Conservation (phyloP, 1,140 invertebrate genomes). For the Artemia franciscana region DNA sequence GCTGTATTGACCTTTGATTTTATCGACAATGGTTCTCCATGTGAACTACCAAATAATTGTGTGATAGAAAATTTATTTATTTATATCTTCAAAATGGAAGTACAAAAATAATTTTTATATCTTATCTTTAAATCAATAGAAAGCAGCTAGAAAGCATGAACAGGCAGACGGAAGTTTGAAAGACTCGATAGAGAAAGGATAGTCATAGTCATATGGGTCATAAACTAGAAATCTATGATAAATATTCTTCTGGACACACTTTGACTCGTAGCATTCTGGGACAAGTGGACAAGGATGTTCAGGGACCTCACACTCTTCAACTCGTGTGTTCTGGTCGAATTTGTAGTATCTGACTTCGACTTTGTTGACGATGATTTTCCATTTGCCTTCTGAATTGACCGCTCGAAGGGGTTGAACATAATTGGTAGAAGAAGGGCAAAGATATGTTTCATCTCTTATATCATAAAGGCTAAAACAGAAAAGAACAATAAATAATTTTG, state of each 20-base stretch:
- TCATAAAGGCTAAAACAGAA: constrained; percentile 9
- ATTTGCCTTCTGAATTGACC: constrained; percentile 15
- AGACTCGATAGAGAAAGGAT: constrained; percentile 15
- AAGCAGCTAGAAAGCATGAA: constrained; percentile 13
- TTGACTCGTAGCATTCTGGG: not conserved
- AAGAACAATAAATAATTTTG: too few species aligned
- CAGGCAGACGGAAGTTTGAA: constrained; percentile 16
- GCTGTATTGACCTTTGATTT: too few species aligned
- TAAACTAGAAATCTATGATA: constrained; percentile 16
- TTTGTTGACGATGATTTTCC: constrained; percentile 17
- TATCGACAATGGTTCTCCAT: too few species aligned
- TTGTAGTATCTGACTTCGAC: constrained; percentile 15
- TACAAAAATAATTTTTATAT: too few species aligned
- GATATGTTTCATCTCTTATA: constrained; percentile 14
- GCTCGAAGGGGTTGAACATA: constrained; percentile 16
- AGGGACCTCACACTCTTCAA: constrained; percentile 14
- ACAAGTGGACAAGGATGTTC: not conserved
- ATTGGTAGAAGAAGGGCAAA: constrained; percentile 11
- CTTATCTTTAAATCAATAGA: too few species aligned
- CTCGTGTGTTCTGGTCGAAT: constrained; percentile 14
- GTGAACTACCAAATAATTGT: too few species aligned
- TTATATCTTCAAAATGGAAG: too few species aligned
- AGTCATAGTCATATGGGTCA: constrained; percentile 15
- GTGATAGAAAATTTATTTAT: too few species aligned
- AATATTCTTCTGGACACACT: constrained; percentile 6